phyloP scores from a whole-genome alignment of 2,888 invertebrate species.

The Papilio demoleus region DNA sequence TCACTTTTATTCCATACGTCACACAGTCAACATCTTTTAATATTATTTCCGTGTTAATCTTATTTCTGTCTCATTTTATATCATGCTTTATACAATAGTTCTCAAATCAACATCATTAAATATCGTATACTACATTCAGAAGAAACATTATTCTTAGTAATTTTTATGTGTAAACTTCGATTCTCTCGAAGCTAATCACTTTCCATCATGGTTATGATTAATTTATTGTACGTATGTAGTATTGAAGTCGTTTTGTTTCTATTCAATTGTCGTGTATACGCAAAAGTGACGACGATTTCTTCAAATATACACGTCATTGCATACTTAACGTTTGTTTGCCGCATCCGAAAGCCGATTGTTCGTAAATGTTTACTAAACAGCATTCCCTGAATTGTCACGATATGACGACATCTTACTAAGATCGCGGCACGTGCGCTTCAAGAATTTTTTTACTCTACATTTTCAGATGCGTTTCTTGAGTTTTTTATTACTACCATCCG shows the following conservation, averaged over 20 bases:
- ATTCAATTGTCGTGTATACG: not conserved
- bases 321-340: conserved; percentile 39
- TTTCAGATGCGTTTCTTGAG: conserved; percentile 33
- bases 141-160: no score
- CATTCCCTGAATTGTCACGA: conserved; percentile 25
- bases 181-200: no score
- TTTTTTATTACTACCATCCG: conserved; percentile 25
- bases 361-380: conserved; percentile 39
- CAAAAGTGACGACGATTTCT: conserved; percentile 20
- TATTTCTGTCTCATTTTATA: no score
- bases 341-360: conserved; percentile 39
- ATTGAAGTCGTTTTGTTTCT: not conserved
- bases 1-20: no score
- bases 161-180: no score
- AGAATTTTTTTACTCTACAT: conserved; percentile 30
- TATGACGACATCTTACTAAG: conserved; percentile 39
- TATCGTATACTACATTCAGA: no score
- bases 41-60: no score
- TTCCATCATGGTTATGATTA: not conserved
- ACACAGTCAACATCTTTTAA: no score
- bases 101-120: no score
- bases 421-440: conserved; percentile 33
- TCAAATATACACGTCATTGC: conserved; percentile 33
- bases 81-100: no score
- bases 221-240: not conserved